Percentiles rank a stretch among this genome's conserved stretches.
Conservation (phyloP, 2,797 vertebrate species). For the Nothura maculosa region DNA sequence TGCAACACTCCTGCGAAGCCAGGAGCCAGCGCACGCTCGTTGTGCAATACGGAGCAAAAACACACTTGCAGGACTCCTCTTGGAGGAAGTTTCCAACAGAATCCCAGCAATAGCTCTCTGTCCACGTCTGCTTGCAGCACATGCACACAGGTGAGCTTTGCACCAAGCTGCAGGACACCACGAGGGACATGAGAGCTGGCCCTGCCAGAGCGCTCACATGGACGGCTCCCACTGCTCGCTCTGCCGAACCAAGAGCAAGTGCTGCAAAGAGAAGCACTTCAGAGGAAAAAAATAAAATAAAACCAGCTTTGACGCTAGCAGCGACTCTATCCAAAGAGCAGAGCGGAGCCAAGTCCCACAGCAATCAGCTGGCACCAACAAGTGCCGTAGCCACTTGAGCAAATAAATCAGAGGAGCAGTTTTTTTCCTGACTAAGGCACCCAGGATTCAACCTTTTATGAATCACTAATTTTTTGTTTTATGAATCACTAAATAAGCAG, state of each 20-base stretch:
- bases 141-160: accelerated
- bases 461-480: not conserved
- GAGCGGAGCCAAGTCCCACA: not conserved
- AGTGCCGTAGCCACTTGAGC: not conserved
- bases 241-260: not conserved
- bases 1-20: not conserved
- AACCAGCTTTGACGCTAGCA: not conserved
- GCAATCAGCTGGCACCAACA: not conserved
- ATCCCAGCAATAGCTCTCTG: not conserved
- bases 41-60: not conserved
- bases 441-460: not conserved
- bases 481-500: not conserved
- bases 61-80: not conserved
- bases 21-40: not conserved
- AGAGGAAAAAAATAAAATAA: too few relatives aligned
- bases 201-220: not conserved
- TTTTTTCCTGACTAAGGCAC: not conserved
- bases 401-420: not conserved
- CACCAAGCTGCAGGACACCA: accelerated
- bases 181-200: not conserved
- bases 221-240: not conserved
- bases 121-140: accelerated
- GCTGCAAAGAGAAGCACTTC: not conserved
- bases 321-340: not conserved
- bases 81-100: not conserved